These are phyloP conservation scores for Pangasius larnaudii DNA, from an alignment of 2,797 vertebrate genomes.

Conservation along the genomic window DNA sequence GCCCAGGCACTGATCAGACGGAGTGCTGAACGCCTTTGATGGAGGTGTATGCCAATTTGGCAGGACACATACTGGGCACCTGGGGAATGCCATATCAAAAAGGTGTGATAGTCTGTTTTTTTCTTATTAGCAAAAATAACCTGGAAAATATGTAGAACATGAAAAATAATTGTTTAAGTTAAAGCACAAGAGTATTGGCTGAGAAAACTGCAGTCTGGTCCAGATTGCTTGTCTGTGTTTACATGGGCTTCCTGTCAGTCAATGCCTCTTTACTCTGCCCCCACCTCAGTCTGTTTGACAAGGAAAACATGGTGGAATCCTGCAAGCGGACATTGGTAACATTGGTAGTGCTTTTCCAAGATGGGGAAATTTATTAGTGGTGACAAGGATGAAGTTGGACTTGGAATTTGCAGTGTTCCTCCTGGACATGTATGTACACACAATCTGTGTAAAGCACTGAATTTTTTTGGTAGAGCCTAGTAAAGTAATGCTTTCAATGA, in stretches of 20 bases:
- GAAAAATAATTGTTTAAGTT: not conserved
- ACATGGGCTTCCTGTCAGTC: not conserved
- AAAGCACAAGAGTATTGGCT: not conserved
- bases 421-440: not conserved
- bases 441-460: not conserved
- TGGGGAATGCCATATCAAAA: conserved; percentile 64
- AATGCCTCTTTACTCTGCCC: not conserved
- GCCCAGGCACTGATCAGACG: conserved; percentile 64
- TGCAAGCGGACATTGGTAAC: not conserved
- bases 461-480: not conserved
- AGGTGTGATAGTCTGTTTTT: not conserved
- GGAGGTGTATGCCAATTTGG: conserved; percentile 64
- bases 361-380: not conserved
- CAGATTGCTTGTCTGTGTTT: conserved; percentile 8
- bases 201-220: not conserved
- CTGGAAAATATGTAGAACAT: not conserved
- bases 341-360: not conserved
- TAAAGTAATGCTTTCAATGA: not conserved
- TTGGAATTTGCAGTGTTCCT: not conserved
- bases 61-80: conserved; percentile 61
- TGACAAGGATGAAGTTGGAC: no score
- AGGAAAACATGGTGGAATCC: not conserved
- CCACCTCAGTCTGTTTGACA: not conserved
- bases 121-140: not conserved
- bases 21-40: conserved; percentile 68